A percentile compares a stretch with the other conserved stretches of the same genome.
phyloP scores from a whole-genome alignment of 2,113 vertebrate genomes.

The Microcebus lehilahytsara region DNA sequence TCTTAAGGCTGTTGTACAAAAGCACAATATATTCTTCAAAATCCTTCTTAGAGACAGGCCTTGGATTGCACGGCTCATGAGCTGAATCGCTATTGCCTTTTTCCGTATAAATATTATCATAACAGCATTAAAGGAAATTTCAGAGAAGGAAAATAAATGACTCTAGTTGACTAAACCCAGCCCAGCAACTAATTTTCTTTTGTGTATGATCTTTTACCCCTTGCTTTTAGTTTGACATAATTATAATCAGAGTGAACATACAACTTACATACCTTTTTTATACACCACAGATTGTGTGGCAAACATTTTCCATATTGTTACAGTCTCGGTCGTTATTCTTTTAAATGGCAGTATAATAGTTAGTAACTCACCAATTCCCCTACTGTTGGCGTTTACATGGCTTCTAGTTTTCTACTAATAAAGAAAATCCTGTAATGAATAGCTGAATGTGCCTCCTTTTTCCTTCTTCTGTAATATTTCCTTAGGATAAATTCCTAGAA shows the following conservation, averaged over 20 bases:
- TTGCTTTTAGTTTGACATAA: not conserved
- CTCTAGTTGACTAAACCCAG: conserved; percentile 20
- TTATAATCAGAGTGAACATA: conserved; percentile 32
- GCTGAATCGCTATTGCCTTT: conserved; percentile 8
- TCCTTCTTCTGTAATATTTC: conserved; percentile 22
- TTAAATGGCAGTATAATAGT: not conserved
- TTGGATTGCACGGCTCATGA: not conserved
- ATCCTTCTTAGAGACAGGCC: not conserved
- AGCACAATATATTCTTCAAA: not conserved
- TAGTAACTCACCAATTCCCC: not conserved
- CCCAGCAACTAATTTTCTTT: conserved; percentile 52
- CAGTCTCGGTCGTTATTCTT: not conserved
- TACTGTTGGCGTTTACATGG: not conserved
- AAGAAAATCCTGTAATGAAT: not conserved
- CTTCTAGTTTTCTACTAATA: conserved; percentile 1
- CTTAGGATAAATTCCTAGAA: not conserved
- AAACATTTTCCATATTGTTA: not conserved
- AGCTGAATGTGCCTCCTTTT: not conserved
- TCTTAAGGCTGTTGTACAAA: not conserved
- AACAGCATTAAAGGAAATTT: conserved; percentile 29
- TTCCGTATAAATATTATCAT: conserved; percentile 40
- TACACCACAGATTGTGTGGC: not conserved
- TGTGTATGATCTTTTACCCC: not conserved
- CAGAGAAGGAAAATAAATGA: conserved; percentile 38
- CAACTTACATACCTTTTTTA: not conserved